Base-by-base conservation (phyloP, 2,797 vertebrate species). In the Champsocephalus gunnari region DNA sequence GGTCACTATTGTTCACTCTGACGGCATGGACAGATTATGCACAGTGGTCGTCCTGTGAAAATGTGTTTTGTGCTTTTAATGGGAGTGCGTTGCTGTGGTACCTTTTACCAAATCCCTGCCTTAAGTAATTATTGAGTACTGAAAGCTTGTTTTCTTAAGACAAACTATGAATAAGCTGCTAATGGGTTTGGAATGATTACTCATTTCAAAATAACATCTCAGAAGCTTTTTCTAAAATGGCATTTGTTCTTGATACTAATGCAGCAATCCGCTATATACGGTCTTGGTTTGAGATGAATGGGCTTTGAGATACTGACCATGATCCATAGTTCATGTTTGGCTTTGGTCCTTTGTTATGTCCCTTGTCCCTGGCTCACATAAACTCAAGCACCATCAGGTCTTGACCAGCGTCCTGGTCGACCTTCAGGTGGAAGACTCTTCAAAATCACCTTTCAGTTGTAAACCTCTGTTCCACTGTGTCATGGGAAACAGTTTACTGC, bases 11-110 rank as follows among this genome's bases (percentile, higher is more conserved):
- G 62, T 84, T 82, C 79, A 9, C 41, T 65, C 49, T 12, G 38
- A 61, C 12, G 57, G 66, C 80, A 79, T 73, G 82, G 73, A 68
- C 65, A 74, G 60, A 51, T 81, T 76, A 45, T 64, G 43, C 71
- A n/a, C 78, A 66, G 86, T 71, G 48, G 54, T 72, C 50, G 9
- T 62, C 79, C 55, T 28, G 57, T 57, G 54, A 66, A 67, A 79
- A 53, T 1, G 43, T 74, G 53, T 61, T 79, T 73, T 70, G 69
- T 74, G 79, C 70, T 83, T 83, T 87, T 80, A 76, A 67, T 62
- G 47, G 56, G 9, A 34, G 38, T 41, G 38, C 14, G 49, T 66
- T 61, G n/a, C 55, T 21, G 16, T 12, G 28, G n/a, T 55, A 71
- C 61, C 56, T 65, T 75, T 75, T 59, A 71, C 51, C 68, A 75